phyloP scores from a whole-genome alignment of 2,113 vertebrate species.

The Promerops cafer region DNA sequence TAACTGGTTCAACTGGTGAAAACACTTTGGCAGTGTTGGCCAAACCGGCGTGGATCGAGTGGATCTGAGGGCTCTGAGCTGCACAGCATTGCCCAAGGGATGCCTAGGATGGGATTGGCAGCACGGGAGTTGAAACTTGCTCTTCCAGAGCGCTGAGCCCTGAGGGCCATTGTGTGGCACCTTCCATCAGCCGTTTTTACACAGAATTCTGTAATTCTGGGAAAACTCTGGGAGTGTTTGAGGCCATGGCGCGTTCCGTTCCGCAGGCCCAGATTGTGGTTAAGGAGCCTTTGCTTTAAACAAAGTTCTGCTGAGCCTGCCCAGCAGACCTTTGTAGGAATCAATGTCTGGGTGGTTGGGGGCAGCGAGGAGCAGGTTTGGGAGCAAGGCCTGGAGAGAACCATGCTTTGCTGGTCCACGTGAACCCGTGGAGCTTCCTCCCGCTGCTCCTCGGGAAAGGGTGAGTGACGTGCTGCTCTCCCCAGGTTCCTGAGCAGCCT shows the following conservation, averaged over 20 bases:
- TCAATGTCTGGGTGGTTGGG: background rate
- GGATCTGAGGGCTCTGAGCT: background rate
- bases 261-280: background rate
- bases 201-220: background rate
- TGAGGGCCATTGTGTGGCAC: background rate
- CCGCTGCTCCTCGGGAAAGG: accelerated
- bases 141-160: background rate
- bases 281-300: background rate
- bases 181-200: background rate
- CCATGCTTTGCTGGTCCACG: accelerated
- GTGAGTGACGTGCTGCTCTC: background rate
- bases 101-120: background rate
- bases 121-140: background rate
- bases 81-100: background rate
- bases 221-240: background rate
- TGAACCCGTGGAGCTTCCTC: accelerated
- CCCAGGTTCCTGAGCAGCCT: slow-evolving; percentile 89
- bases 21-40: background rate
- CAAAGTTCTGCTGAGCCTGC: background rate
- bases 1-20: background rate
- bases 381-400: background rate
- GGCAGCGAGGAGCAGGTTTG: background rate
- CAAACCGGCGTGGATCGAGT: background rate
- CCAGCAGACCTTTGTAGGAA: background rate
- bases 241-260: background rate